Evolutionary conservation across 2,113 vertebrate genomes (phyloP).

Genomic region (Tachysurus fulvidraco): DNA sequence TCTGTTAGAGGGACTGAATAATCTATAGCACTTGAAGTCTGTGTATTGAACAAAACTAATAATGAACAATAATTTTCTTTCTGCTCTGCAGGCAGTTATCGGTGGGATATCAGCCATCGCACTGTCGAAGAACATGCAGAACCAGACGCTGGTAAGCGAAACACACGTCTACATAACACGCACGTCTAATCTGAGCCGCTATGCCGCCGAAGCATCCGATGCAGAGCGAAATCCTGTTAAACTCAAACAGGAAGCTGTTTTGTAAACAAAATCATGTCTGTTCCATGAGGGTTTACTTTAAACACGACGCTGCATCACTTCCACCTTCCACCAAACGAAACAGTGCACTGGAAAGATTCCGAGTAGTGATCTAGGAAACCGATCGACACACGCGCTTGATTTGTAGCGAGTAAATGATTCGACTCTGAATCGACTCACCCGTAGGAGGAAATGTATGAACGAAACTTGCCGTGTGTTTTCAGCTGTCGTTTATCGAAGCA

Average conservation of each 20-base stretch:
- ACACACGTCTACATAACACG: neutral
- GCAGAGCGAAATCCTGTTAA: too few species aligned
- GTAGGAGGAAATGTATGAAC: neutral
- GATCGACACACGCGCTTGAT: neutral
- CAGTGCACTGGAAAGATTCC: too few species aligned
- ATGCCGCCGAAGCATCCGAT: too few species aligned
- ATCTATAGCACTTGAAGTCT: too few species aligned
- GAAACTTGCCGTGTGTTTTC: neutral
- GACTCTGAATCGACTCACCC: neutral
- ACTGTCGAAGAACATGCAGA: conserved; percentile 80
- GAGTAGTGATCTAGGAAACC: too few species aligned
- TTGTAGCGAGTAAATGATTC: neutral
- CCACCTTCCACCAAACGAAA: too few species aligned
- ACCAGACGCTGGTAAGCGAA: conserved; percentile 73
- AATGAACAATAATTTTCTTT: neutral
- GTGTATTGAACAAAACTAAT: too few species aligned
- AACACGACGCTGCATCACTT: too few species aligned
- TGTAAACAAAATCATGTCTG: too few species aligned
- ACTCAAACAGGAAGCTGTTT: too few species aligned
- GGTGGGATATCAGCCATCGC: conserved; percentile 78
- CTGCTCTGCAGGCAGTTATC: conserved; percentile 65
- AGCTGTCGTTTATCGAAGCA: neutral
- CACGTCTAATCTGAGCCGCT: neutral
- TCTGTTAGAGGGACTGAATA: too few species aligned
- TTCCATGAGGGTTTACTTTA: too few species aligned